A percentile compares a stretch with the other conserved stretches of the same genome.
Conservation (phyloP, 2,113 vertebrate species). For the Nothoprocta pentlandii region DNA sequence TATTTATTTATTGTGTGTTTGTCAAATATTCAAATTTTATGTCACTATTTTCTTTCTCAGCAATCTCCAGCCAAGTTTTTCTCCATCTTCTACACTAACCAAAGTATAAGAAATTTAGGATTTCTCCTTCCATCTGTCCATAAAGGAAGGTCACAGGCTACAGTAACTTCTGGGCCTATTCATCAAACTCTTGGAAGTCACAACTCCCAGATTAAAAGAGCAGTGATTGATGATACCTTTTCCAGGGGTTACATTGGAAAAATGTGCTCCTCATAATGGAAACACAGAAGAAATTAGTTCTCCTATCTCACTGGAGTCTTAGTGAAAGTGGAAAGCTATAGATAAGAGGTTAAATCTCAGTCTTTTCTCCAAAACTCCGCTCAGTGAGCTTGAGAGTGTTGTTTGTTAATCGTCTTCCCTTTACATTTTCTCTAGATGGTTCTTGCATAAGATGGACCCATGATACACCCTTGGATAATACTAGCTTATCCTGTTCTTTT, state of each 20-base stretch:
- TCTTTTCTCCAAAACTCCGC: neutral
- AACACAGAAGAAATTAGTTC: slow-evolving; percentile 64
- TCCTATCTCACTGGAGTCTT: slow-evolving; percentile 35
- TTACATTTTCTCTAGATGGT: neutral
- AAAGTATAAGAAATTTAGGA: slow-evolving; percentile 51
- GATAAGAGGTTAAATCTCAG: slow-evolving; percentile 35
- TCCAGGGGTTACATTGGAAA: slow-evolving; percentile 66
- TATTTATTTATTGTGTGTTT: neutral
- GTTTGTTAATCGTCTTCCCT: neutral
- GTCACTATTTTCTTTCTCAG: neutral
- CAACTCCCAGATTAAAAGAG: slow-evolving; percentile 64
- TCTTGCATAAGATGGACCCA: neutral
- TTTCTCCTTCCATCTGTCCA: slow-evolving; percentile 57
- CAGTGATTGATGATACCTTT: slow-evolving; percentile 71
- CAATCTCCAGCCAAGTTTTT: neutral
- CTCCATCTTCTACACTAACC: neutral
- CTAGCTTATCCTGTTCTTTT: neutral
- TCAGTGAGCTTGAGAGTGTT: neutral
- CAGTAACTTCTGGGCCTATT: slow-evolving; percentile 67
- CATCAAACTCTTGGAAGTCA: slow-evolving; percentile 70
- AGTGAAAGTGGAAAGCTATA: slow-evolving; percentile 33
- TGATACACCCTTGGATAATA: neutral
- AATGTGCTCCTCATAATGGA: slow-evolving; percentile 60
- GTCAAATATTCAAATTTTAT: neutral
- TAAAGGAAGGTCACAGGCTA: slow-evolving; percentile 65